A percentile compares a stretch with the other conserved stretches of the same genome.
These are phyloP conservation scores for Tor tambroides DNA, from an alignment of 2,113 vertebrate species.

Conservation along the genomic window DNA sequence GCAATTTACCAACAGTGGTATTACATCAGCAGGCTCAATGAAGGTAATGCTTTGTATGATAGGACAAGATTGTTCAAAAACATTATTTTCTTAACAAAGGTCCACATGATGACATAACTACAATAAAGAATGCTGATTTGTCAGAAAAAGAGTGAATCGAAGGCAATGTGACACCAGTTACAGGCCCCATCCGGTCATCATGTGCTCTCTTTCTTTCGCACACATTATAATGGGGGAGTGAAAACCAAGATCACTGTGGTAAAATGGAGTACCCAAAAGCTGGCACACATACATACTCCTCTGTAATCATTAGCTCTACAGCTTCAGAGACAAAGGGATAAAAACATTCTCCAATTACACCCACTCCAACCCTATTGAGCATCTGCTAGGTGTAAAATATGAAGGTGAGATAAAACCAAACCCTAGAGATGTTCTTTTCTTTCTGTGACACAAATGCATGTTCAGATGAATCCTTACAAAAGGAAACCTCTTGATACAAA, in stretches of 20 bases:
- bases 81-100: not conserved
- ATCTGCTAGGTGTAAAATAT: slow-evolving; percentile 52
- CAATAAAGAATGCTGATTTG: not conserved
- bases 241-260: not conserved
- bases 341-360: slow-evolving; percentile 15
- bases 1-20: not conserved
- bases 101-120: not conserved
- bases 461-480: not conserved
- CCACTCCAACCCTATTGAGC: slow-evolving; percentile 26
- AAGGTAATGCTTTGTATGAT: not conserved
- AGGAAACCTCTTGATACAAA: not conserved
- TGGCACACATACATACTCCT: slow-evolving; percentile 20
- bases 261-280: slow-evolving; percentile 21
- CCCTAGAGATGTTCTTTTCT: slow-evolving; percentile 42
- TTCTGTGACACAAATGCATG: not conserved
- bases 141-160: not conserved
- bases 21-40: not conserved
- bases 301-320: slow-evolving; percentile 46
- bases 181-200: slow-evolving; percentile 13
- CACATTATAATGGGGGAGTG: not conserved
- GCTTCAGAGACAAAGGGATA: not conserved
- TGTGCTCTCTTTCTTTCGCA: not conserved
- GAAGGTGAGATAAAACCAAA: slow-evolving; percentile 21
- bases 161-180: slow-evolving; percentile 1
- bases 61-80: not conserved